These are phyloP conservation scores for Volucella bombylans DNA, from an alignment of 2,888 invertebrate genomes.

Conservation along the genomic window DNA sequence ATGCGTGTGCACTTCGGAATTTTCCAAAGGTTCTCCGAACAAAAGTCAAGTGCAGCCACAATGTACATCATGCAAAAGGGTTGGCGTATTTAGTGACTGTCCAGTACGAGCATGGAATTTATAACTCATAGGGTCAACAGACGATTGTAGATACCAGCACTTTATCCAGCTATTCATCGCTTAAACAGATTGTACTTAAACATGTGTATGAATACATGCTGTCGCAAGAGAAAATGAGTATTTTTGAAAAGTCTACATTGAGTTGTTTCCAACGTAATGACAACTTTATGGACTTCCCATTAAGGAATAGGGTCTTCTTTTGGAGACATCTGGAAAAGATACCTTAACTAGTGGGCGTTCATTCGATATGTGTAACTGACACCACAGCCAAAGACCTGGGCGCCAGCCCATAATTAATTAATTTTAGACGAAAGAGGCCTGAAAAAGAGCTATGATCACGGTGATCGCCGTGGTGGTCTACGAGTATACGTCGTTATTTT, in stretches of 20 bases:
- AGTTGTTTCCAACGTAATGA: constrained; percentile 65
- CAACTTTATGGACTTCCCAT: constrained; percentile 71
- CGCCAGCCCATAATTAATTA: constrained; percentile 72
- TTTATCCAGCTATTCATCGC: constrained; percentile 30
- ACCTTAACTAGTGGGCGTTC: constrained; percentile 21
- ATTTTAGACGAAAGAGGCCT: constrained; percentile 46
- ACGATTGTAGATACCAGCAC: constrained; percentile 47
- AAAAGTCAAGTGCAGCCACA: constrained; percentile 56
- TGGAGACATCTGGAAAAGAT: constrained; percentile 9
- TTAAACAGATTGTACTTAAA: constrained; percentile 36
- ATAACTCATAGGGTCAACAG: constrained; percentile 58
- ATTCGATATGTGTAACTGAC: constrained; percentile 70
- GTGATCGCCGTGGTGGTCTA: constrained; percentile 55
- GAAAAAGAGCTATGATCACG: constrained; percentile 48
- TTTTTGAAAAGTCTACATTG: constrained; percentile 54
- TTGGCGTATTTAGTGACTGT: constrained; percentile 33
- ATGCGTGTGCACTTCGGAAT: constrained; percentile 66
- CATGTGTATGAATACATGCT: constrained; percentile 46
- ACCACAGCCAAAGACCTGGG: constrained; percentile 48
- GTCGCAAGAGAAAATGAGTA: constrained; percentile 25
- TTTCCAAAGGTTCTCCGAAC: constrained; percentile 48
- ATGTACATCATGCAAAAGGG: constrained; percentile 24
- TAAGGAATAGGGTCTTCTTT: constrained; percentile 17
- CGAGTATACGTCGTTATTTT: no score
- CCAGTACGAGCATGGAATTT: constrained; percentile 58